These are phyloP conservation scores for Pipistrellus kuhlii DNA, from an alignment of 2,797 vertebrate species.

Conservation along the genomic window DNA sequence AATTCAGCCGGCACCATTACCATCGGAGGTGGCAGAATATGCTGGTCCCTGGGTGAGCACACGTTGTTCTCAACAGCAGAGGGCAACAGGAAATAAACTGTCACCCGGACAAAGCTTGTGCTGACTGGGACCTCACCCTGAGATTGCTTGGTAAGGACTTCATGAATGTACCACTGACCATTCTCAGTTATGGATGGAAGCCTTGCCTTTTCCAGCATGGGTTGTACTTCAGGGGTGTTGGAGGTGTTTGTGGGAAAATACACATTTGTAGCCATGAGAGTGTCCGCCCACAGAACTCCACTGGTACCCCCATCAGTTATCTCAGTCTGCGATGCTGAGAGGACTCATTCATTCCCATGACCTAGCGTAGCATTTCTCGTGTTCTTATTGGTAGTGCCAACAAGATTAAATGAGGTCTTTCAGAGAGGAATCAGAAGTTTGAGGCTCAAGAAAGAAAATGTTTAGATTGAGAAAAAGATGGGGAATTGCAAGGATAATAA, in stretches of 20 bases:
- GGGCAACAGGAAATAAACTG: constrained; percentile 14
- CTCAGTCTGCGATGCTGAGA: background rate
- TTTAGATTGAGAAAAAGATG: constrained; percentile 18
- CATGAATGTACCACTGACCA: background rate
- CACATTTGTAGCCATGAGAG: background rate
- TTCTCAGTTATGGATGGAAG: background rate
- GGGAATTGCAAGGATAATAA: background rate
- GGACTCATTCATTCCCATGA: background rate
- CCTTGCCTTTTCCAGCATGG: background rate
- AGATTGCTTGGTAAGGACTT: background rate
- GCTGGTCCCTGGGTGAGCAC: background rate
- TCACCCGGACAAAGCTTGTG: background rate
- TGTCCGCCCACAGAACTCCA: background rate
- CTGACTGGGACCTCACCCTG: background rate
- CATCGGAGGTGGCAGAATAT: background rate
- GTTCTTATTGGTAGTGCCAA: background rate
- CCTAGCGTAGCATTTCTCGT: background rate
- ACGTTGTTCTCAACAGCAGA: background rate
- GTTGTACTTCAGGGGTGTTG: background rate
- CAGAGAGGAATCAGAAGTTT: background rate
- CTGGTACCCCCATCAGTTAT: background rate
- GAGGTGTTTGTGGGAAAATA: background rate
- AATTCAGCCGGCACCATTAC: background rate
- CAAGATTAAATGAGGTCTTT: background rate
- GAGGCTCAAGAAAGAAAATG: background rate